Conservation (phyloP, 2,888 invertebrate species). For the Apantesis nais region DNA sequence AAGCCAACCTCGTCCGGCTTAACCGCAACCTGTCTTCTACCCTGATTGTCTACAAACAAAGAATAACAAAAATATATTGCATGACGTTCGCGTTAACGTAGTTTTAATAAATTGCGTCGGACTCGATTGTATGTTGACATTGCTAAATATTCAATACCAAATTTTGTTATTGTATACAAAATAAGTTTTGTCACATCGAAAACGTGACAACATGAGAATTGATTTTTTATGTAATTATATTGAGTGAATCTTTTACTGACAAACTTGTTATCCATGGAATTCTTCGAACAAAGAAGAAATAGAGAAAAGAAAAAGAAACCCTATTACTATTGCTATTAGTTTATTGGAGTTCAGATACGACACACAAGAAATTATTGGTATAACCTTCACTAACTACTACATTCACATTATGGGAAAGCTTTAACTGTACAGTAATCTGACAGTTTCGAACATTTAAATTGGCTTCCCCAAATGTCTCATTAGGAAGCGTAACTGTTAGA, state of each 20-base stretch:
- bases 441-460: too few relatives aligned
- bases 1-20: slow-evolving; percentile 71
- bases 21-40: slow-evolving; percentile 71
- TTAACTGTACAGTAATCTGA: too few relatives aligned
- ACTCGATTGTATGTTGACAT: slow-evolving; percentile 34
- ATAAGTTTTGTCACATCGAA: slow-evolving; percentile 10
- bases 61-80: slow-evolving; percentile 57
- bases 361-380: too few relatives aligned
- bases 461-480: too few relatives aligned
- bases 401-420: too few relatives aligned
- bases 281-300: too few relatives aligned
- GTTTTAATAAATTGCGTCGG: slow-evolving; percentile 41
- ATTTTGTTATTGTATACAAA: slow-evolving; percentile 10
- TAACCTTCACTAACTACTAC: too few relatives aligned
- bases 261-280: not conserved
- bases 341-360: too few relatives aligned
- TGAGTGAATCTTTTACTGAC: not conserved
- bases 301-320: too few relatives aligned
- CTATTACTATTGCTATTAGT: too few relatives aligned
- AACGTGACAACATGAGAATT: slow-evolving; percentile 2
- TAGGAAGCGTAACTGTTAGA: too few relatives aligned
- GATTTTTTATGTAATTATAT: slow-evolving; percentile 1
- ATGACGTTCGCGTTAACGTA: slow-evolving; percentile 37
- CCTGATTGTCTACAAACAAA: slow-evolving; percentile 78
- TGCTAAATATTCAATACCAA: slow-evolving; percentile 30